Percentiles rank a stretch among this genome's conserved stretches.
Evolutionary conservation across 2,113 vertebrate genomes (phyloP).

Genomic region (Scopus umbretta): DNA sequence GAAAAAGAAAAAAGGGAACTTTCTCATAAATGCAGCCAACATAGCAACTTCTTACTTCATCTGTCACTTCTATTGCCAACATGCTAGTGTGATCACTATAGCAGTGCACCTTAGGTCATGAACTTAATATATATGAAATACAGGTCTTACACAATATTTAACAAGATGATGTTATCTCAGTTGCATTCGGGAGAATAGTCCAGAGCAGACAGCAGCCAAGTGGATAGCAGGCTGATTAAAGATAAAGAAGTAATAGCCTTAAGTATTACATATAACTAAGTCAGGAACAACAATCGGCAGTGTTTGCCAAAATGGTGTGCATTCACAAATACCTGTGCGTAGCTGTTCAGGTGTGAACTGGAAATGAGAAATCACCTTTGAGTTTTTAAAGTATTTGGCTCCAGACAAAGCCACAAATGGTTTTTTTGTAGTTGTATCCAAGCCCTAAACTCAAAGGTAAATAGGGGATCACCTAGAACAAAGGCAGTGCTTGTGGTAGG

Average conservation of each 20-base stretch:
- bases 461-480: not conserved
- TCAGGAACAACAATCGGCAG: not conserved
- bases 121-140: not conserved
- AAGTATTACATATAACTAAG: not conserved
- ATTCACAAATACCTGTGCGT: not conserved
- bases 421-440: not conserved
- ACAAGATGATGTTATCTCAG: not conserved
- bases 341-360: not conserved
- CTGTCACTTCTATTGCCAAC: not conserved
- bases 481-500: not conserved
- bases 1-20: not conserved
- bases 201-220: not conserved
- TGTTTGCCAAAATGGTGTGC: not conserved
- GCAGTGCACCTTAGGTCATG: not conserved
- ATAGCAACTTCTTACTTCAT: not conserved
- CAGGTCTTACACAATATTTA: rapidly evolving
- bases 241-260: not conserved
- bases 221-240: not conserved
- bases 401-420: not conserved
- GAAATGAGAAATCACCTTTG: not conserved
- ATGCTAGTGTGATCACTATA: not conserved
- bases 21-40: not conserved
- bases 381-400: not conserved
- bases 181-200: not conserved
- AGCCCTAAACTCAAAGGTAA: not conserved